Percentiles rank a stretch among this genome's conserved stretches.
Evolutionary conservation across 2,797 vertebrate genomes (phyloP).

Genomic region (Vultur gryphus): DNA sequence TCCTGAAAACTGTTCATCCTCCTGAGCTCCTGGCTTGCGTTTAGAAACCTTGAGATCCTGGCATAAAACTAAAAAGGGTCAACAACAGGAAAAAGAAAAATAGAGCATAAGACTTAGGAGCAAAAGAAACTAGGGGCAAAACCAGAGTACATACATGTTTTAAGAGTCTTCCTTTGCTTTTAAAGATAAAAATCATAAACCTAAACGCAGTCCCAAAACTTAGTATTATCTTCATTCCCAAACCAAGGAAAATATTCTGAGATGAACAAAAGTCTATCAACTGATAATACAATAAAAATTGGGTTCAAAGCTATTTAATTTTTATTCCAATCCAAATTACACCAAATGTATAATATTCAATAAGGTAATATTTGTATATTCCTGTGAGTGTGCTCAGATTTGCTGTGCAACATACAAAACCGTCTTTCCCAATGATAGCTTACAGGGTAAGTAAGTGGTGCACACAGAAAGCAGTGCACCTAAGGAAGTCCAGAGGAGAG

Average conservation of each 20-base stretch:
- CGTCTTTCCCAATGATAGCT: background rate
- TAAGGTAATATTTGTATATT: background rate
- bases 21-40: background rate
- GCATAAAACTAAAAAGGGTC: background rate
- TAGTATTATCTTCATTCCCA: background rate
- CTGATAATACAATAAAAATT: background rate
- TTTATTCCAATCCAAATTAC: background rate
- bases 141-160: background rate
- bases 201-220: background rate
- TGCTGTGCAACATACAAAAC: background rate
- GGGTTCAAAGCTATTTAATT: background rate
- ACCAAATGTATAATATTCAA: background rate
- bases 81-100: background rate
- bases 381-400: background rate
- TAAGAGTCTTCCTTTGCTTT: background rate
- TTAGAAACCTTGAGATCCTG: constrained; percentile 3
- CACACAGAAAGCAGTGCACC: background rate
- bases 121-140: background rate
- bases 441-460: background rate
- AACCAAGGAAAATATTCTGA: background rate
- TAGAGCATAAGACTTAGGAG: background rate
- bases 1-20: constrained; percentile 39
- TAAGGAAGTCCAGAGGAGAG: background rate
- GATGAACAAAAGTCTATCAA: background rate
- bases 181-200: background rate